Evolutionary conservation across 2,113 vertebrate genomes (phyloP), one percentile per base, ranked within the genome.

Genomic region (Malurus alboscapulatus): DNA sequence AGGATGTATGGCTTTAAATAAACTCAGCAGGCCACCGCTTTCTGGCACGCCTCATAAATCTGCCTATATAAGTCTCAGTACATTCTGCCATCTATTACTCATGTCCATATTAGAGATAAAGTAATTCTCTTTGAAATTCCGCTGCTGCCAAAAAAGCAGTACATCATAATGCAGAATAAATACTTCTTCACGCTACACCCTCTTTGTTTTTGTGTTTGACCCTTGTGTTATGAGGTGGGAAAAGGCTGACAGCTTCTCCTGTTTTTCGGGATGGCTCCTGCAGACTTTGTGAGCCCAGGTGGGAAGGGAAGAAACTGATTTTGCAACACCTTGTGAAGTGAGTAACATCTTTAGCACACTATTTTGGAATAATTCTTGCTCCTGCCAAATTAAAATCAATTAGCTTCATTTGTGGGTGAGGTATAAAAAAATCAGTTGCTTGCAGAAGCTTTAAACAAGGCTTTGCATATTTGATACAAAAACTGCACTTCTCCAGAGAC

Each of bases 21-120:
- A 94, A 96, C 71, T 82, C 59, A 0, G 57, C 42, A 29, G 84
- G 57, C 93, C 87, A 91, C 88, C 85, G 81, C 91, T 87, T 96
- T 94, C 95, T 93, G 95, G 93, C 88, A 94, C n/a, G 59, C 82
- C 79, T 92, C 94, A 94, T 94, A 96, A 97, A 96, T 96, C 94
- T 96, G 94, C 79, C 95, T 95, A 55, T 97, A 92, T 94, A 95
- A 93, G 89, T 94, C 89, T 94, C 89, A 85, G 93, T 78, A 94
- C 95, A 91, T 95, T 96, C 84, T 93, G 93, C 84, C 74, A 95
- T 88, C 94, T 96, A 96, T 96, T 95, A 96, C 92, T 96, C 93
- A 95, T 95, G 93, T 97, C 91, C 80, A 63, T 90, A 93, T 95
- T 91, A 89, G 81, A 97, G 89, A 95, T 91, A 95, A 95, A 95